phyloP scores from a whole-genome alignment of 1,140 invertebrate species.

The Temnothorax curvispinosus region DNA sequence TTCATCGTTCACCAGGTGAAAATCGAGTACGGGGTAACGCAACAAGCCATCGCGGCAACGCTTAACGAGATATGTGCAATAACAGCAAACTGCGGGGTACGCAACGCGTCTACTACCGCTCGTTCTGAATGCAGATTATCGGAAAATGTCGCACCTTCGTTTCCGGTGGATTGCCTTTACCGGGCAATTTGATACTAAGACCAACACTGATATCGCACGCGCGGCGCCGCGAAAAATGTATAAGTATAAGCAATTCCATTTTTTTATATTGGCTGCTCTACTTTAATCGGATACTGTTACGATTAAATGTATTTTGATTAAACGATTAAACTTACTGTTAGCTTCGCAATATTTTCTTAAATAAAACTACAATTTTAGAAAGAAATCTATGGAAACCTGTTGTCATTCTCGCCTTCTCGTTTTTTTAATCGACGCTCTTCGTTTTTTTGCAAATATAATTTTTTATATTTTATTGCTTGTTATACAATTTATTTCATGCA shows the following conservation, averaged over 20 bases:
- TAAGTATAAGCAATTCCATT: neutral
- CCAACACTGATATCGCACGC: constrained; percentile 11
- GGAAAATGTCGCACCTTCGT: constrained; percentile 52
- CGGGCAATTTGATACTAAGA: constrained; percentile 50
- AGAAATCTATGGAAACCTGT: neutral
- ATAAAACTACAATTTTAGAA: neutral
- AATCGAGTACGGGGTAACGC: neutral
- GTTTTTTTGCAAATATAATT: neutral
- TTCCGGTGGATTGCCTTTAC: constrained; percentile 29
- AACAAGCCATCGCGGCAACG: constrained; percentile 18
- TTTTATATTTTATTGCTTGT: neutral
- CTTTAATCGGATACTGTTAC: neutral
- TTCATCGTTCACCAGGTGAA: constrained; percentile 4
- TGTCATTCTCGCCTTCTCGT: neutral
- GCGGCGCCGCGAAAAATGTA: neutral
- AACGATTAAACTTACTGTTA: too few relatives aligned
- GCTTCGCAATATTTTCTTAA: neutral
- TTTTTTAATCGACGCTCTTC: neutral
- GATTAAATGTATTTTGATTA: neutral
- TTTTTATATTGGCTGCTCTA: neutral
- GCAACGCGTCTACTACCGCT: constrained; percentile 6
- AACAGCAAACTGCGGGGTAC: constrained; percentile 50
- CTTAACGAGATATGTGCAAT: constrained; percentile 44
- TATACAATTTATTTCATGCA: neutral
- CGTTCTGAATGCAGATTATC: constrained; percentile 57